Evolutionary conservation across 2,113 vertebrate species (phyloP), one percentile per base, ranked within the genome.

Genomic region (Mus musculus): DNA sequence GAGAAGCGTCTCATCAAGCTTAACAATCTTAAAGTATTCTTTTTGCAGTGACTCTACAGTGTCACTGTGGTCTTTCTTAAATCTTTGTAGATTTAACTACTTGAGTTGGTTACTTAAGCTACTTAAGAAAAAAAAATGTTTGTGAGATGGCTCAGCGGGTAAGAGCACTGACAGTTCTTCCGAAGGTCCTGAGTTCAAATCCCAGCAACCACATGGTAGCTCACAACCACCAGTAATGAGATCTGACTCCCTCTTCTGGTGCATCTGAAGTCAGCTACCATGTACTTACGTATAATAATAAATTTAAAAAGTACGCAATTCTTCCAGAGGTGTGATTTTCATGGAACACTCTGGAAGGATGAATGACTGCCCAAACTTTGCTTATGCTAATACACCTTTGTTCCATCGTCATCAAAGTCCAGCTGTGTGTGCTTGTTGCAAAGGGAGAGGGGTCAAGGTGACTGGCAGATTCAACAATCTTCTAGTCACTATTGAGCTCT

Each of bases 301-400:
- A 42, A 42, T 42, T 42, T 42, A 42, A 42, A 42, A 42, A 42
- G 42, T 42, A 33, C 17, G 65, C 65, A 42, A 42, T 52, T 93
- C 80, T 82, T 30, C n/a, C n/a, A 82, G 63, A 42, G 22, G 9
- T 59, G 17, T 56, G 54, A 75, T 22, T 30, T 63, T 4, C 36
- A 30, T 46, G 86, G 80, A 89, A 81, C 39, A 72, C 46, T 93
- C 67, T 73, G 10, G 72, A 92, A 96, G 82, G 46, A 65, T 65
- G 8, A 28, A 17, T 33, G 12, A 39, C 16, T 61, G 89, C 56
- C 16, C 71, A 42, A 63, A n/a, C 36, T 71, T 69, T 80, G 54
- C n/a, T 89, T 61, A 39, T 42, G 59, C n/a, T n/a, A 42, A 85
- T 12, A 80, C 30, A 61, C 84, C n/a, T 72, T 42, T 61, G 65